These are phyloP conservation scores for Drosophila baimaii DNA, from an alignment of 1,140 invertebrate species.

Conservation along the genomic window DNA sequence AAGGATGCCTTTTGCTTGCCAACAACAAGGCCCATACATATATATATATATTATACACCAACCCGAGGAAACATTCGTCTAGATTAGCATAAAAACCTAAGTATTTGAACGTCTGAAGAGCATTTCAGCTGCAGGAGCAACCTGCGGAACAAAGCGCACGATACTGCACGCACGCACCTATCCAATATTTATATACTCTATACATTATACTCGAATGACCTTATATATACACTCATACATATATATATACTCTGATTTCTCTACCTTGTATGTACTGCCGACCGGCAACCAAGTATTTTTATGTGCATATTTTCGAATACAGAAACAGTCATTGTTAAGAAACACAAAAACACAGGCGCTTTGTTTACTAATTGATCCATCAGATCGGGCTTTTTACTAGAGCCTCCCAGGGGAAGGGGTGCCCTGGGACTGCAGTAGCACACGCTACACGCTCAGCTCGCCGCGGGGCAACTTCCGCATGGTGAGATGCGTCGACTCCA, in stretches of 20 bases:
- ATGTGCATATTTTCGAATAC: slow-evolving; percentile 61
- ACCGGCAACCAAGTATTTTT: slow-evolving; percentile 39
- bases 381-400: slow-evolving; percentile 7
- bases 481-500: slow-evolving; percentile 10
- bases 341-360: slow-evolving; percentile 17
- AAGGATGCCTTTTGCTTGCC: slow-evolving; percentile 66
- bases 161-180: slow-evolving; percentile 30
- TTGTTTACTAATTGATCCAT: slow-evolving; percentile 45
- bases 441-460: slow-evolving; percentile 64
- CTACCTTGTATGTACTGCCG: slow-evolving; percentile 32
- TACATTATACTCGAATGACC: slow-evolving; percentile 50
- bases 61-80: slow-evolving; percentile 19
- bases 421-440: slow-evolving; percentile 50
- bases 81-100: slow-evolving; percentile 5
- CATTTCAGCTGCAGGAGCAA: slow-evolving; percentile 35
- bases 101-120: slow-evolving; percentile 33
- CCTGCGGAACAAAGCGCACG: slow-evolving; percentile 35
- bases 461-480: slow-evolving; percentile 58
- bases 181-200: slow-evolving; percentile 28
- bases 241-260: slow-evolving; percentile 44
- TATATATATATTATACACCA: slow-evolving; percentile 6
- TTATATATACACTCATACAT: slow-evolving; percentile 15
- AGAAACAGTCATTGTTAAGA: slow-evolving; percentile 72
- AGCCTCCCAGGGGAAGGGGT: slow-evolving; percentile 14
- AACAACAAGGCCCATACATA: slow-evolving; percentile 34